phyloP scores from a whole-genome alignment of 2,797 vertebrate genomes.

The Brachyrhaphis roseni region DNA sequence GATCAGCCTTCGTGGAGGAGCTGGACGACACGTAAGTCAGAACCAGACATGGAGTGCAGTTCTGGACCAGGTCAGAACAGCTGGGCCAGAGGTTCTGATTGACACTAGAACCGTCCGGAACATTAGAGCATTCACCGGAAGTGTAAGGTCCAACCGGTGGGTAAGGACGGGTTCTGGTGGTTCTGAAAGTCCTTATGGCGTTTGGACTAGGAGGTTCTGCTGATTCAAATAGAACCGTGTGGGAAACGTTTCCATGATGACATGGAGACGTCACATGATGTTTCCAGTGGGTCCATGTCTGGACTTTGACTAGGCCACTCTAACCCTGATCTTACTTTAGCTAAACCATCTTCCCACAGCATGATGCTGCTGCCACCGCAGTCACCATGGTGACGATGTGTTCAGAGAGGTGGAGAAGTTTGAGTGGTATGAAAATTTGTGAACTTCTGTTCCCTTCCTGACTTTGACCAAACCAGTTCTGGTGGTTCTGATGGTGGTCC shows the following conservation, averaged over 20 bases:
- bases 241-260: not conserved
- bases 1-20: conserved; percentile 72
- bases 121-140: not conserved
- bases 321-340: not conserved
- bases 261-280: too few relatives aligned
- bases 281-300: not conserved
- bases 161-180: not conserved
- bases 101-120: not conserved
- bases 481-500: not conserved
- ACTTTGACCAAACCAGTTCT: not conserved
- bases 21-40: conserved; percentile 76
- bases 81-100: not conserved
- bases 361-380: not conserved
- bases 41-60: not conserved
- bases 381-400: not conserved
- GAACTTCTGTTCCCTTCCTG: not conserved
- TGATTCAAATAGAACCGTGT: not conserved
- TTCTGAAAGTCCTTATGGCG: too few relatives aligned
- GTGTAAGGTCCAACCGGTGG: too few relatives aligned
- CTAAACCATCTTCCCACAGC: not conserved
- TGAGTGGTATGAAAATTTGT: not conserved
- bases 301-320: not conserved
- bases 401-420: not conserved
- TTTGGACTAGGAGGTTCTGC: not conserved
- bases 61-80: not conserved